A percentile compares a stretch with the other conserved stretches of the same genome.
Conservation (phyloP, 2,797 vertebrate species). For the Pagetopsis macropterus region DNA sequence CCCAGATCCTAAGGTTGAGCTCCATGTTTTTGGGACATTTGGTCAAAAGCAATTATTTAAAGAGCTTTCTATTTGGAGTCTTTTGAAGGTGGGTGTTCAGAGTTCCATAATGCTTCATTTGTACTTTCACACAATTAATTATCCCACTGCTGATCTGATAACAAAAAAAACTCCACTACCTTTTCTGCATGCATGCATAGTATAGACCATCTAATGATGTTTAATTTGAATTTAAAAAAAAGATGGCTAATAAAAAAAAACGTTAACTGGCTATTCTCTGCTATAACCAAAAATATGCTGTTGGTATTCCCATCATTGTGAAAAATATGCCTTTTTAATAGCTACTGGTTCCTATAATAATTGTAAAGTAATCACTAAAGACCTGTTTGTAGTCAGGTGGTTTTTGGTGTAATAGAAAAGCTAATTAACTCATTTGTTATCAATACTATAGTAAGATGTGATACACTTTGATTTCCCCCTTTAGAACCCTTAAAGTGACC, state of each 20-base stretch:
- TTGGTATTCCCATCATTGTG: background rate
- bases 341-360: background rate
- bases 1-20: background rate
- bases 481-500: constrained; percentile 2
- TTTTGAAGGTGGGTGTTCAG: background rate
- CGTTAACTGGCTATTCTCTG: background rate
- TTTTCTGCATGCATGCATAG: background rate
- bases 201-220: background rate
- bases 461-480: background rate
- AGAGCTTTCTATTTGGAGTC: background rate
- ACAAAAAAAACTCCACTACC: background rate
- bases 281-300: background rate
- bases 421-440: constrained; percentile 1
- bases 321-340: background rate
- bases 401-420: background rate
- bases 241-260: background rate
- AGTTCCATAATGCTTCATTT: background rate
- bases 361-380: background rate
- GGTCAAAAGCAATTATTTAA: background rate
- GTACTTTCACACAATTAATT: background rate
- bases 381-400: background rate
- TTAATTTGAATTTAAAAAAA: too few species aligned
- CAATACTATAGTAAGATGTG: too few species aligned
- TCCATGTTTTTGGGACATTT: background rate
- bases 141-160: background rate